phyloP scores from a whole-genome alignment of 2,797 vertebrate genomes.

The Sebastes kiyomatsui region DNA sequence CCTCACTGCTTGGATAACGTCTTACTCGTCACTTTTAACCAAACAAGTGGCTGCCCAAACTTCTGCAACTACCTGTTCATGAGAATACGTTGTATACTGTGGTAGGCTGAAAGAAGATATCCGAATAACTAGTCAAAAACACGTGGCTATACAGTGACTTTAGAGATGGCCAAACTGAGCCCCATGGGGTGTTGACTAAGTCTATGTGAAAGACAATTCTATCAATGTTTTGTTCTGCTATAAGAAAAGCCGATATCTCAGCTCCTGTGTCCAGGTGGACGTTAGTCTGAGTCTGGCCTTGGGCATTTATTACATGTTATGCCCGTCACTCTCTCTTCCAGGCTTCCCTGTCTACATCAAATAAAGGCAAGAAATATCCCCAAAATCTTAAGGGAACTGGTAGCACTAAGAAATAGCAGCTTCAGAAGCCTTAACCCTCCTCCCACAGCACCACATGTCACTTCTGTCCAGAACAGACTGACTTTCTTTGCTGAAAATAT shows the following conservation, averaged over 20 bases:
- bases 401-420: conserved; percentile 24
- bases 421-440: conserved; percentile 40
- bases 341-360: conserved; percentile 29
- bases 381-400: conserved; percentile 45
- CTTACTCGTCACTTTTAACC: neutral
- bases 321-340: neutral
- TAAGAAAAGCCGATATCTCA: conserved; percentile 10
- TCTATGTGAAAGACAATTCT: neutral
- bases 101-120: neutral
- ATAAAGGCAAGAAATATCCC: conserved; percentile 18
- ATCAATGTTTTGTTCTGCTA: neutral
- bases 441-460: conserved; percentile 46
- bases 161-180: neutral
- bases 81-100: neutral
- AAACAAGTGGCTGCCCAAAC: conserved; percentile 3
- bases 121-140: neutral
- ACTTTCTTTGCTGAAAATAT: conserved; percentile 16
- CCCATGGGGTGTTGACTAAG: neutral
- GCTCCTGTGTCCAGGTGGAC: conserved; percentile 28
- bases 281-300: conserved; percentile 16
- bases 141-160: neutral
- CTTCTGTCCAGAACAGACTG: conserved; percentile 31
- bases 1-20: neutral
- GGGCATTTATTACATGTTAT: conserved; percentile 41
- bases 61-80: neutral